Conservation (phyloP, 2,113 vertebrate genomes). For the Pheucticus melanocephalus region DNA sequence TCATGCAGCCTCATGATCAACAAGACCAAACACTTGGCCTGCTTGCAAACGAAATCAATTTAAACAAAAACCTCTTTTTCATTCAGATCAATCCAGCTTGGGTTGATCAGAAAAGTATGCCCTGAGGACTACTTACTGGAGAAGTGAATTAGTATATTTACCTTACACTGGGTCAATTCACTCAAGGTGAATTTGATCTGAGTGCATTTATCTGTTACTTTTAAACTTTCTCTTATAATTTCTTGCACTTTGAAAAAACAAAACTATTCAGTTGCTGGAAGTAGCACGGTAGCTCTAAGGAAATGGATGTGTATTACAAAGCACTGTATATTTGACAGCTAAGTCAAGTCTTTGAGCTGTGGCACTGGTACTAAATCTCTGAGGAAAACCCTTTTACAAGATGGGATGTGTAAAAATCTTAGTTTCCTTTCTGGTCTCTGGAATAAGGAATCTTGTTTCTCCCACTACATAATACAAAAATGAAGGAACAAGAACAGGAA, state of each 20-base stretch:
- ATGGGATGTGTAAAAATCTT: not conserved
- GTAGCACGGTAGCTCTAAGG: not conserved
- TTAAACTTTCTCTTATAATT: not conserved
- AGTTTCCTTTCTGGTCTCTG: not conserved
- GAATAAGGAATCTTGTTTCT: not conserved
- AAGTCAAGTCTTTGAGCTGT: not conserved
- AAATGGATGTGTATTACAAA: not conserved
- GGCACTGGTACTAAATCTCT: not conserved
- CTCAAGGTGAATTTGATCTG: not conserved
- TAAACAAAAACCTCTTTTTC: not conserved
- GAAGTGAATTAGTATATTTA: not conserved
- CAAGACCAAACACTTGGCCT: not conserved
- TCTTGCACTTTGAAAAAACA: not conserved
- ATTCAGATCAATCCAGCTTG: not conserved
- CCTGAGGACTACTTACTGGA: not conserved
- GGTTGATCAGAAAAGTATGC: not conserved
- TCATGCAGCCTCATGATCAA: not conserved
- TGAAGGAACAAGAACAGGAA: not conserved
- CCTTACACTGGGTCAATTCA: not conserved
- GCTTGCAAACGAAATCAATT: not conserved
- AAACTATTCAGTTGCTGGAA: not conserved
- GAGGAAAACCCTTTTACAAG: not conserved
- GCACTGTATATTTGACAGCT: not conserved
- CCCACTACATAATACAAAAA: not conserved
- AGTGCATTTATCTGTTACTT: not conserved